Conservation (phyloP, 2,888 invertebrate genomes). For the Serripes groenlandicus region DNA sequence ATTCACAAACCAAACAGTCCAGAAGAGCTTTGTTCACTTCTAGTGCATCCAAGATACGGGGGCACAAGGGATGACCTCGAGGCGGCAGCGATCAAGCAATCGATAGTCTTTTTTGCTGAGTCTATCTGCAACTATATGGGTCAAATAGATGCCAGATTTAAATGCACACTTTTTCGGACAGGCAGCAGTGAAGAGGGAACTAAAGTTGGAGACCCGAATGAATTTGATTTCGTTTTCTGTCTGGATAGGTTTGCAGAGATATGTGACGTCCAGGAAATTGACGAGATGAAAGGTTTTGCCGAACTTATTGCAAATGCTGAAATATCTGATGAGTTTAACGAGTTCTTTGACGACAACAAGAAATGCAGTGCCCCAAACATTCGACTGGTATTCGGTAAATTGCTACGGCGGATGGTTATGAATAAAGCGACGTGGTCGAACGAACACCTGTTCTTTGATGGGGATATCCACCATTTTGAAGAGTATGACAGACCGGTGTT, state of each 20-base stretch:
- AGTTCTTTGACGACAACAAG: slow-evolving; percentile 12
- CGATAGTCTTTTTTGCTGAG: neutral
- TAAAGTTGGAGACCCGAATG: slow-evolving; percentile 27
- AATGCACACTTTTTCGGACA: slow-evolving; percentile 28
- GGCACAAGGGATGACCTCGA: neutral
- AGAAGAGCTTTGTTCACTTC: neutral
- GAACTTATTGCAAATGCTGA: neutral
- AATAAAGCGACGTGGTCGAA: slow-evolving; percentile 9
- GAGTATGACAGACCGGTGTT: slow-evolving; percentile 25
- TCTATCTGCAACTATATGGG: slow-evolving; percentile 3
- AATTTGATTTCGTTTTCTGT: slow-evolving; percentile 31
- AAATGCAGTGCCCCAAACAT: slow-evolving; percentile 6
- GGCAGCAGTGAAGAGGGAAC: slow-evolving; percentile 35
- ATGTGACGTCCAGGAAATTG: slow-evolving; percentile 17
- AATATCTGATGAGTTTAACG: neutral
- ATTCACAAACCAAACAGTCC: neutral
- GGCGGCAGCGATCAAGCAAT: neutral
- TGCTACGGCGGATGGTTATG: slow-evolving; percentile 2
- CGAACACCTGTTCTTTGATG: neutral
- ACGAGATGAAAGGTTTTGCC: slow-evolving; percentile 23
- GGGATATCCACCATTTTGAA: slow-evolving; percentile 9
- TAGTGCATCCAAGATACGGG: neutral
- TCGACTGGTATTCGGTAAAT: slow-evolving; percentile 6
- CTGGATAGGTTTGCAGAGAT: slow-evolving; percentile 16
- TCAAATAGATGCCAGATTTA: slow-evolving; percentile 16